Evolutionary conservation across 1,140 invertebrate genomes (phyloP).

Genomic region (Pemphigus obesinymphae): DNA sequence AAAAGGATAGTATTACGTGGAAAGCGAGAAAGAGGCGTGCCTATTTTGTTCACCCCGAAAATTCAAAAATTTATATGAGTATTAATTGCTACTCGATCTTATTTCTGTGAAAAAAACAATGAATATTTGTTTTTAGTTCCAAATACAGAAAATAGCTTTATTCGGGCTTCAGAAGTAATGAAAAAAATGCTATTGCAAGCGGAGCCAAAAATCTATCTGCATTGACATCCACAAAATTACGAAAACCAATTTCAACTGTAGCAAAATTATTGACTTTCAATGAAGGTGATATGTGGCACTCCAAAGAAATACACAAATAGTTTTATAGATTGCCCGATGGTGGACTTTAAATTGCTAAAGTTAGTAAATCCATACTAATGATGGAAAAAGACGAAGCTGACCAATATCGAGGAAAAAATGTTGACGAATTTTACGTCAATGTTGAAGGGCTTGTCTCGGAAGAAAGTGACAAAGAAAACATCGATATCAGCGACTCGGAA

Average conservation of each 20-base stretch:
- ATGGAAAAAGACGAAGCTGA: neutral
- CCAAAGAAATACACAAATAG: neutral
- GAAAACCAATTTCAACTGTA: neutral
- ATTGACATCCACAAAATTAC: neutral
- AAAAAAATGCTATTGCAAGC: neutral
- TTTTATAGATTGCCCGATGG: neutral
- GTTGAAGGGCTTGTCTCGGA: neutral
- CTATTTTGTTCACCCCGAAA: too few relatives aligned
- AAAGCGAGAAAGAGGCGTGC: neutral
- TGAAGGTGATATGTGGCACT: neutral
- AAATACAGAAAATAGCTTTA: neutral
- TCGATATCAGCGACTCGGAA: neutral
- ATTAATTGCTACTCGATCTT: neutral
- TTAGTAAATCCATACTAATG: neutral
- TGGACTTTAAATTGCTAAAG: neutral
- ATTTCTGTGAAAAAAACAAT: neutral
- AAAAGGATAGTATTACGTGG: neutral
- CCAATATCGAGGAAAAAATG: neutral
- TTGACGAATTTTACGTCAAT: neutral
- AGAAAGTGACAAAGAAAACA: neutral
- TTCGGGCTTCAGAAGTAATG: neutral
- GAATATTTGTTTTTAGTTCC: neutral
- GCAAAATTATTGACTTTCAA: neutral
- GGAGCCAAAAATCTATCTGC: neutral
- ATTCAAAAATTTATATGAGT: neutral